These are phyloP conservation scores for Rutpela maculata DNA, from an alignment of 2,888 invertebrate species.

Conservation along the genomic window DNA sequence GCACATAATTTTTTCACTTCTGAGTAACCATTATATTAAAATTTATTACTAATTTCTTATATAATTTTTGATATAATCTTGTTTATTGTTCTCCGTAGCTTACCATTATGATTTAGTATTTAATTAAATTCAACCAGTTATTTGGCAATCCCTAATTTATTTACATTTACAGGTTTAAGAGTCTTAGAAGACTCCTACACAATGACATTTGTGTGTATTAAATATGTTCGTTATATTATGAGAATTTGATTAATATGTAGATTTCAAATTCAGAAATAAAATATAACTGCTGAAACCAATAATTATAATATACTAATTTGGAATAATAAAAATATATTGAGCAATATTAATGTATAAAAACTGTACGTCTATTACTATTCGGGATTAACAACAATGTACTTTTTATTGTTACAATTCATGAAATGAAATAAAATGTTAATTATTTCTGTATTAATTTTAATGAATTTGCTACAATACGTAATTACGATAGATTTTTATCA, in stretches of 20 bases:
- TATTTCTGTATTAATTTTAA: conserved; percentile 10
- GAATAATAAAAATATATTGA: background rate
- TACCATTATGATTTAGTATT: background rate
- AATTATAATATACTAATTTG: background rate
- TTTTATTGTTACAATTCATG: conserved; percentile 1
- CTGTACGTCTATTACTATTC: background rate
- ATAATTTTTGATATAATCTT: background rate
- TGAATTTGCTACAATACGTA: conserved; percentile 17
- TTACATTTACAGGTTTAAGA: background rate
- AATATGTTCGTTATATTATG: background rate
- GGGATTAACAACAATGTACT: background rate
- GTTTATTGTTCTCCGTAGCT: background rate
- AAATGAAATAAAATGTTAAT: conserved; percentile 12
- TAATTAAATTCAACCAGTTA: conserved; percentile 5
- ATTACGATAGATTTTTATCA: conserved; percentile 34
- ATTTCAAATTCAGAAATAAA: background rate
- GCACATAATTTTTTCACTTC: background rate
- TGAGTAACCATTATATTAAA: background rate
- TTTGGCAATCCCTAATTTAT: conserved; percentile 17
- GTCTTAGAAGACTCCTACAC: conserved; percentile 24
- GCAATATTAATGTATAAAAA: background rate
- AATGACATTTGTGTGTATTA: conserved; percentile 17
- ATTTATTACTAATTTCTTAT: background rate
- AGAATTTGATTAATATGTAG: background rate
- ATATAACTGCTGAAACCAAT: background rate